Evolutionary conservation across 2,113 vertebrate species (phyloP).

Genomic region (Hoplias malabaricus): DNA sequence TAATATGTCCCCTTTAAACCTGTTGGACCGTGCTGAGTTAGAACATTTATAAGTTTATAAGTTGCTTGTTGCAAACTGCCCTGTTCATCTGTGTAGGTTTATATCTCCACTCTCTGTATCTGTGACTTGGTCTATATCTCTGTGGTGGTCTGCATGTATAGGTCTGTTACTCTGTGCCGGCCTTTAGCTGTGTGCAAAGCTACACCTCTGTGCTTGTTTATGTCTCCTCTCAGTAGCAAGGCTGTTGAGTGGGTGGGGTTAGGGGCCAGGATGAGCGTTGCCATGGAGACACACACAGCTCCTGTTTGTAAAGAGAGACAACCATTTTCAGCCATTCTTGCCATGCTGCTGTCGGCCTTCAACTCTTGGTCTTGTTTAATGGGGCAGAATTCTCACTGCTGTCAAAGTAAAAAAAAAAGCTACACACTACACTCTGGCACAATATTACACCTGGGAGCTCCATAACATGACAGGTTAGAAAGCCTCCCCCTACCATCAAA

Average conservation of each 20-base stretch:
- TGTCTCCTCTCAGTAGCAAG: constrained; percentile 7
- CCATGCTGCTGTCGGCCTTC: background rate
- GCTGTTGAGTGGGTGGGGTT: constrained; percentile 32
- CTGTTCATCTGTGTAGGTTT: background rate
- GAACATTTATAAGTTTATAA: too few species aligned
- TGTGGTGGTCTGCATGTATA: background rate
- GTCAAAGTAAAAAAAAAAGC: background rate
- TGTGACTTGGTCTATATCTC: background rate
- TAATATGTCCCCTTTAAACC: too few species aligned
- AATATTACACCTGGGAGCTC: background rate
- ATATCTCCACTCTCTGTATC: background rate
- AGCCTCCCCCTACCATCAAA: background rate
- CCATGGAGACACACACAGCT: constrained; percentile 65
- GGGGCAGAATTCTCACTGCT: background rate
- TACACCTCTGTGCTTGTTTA: background rate
- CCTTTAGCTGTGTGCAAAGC: background rate
- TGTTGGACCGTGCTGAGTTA: too few species aligned
- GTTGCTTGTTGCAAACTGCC: background rate
- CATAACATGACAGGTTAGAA: background rate
- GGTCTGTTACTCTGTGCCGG: background rate
- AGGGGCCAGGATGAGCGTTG: constrained; percentile 63
- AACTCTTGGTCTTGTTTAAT: background rate
- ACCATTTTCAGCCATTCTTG: constrained; percentile 24
- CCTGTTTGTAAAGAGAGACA: constrained; percentile 53
- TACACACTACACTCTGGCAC: background rate